A percentile compares a stretch with the other conserved stretches of the same genome.
phyloP scores from a whole-genome alignment of 2,797 vertebrate genomes.

The Cryptoprocta ferox region DNA sequence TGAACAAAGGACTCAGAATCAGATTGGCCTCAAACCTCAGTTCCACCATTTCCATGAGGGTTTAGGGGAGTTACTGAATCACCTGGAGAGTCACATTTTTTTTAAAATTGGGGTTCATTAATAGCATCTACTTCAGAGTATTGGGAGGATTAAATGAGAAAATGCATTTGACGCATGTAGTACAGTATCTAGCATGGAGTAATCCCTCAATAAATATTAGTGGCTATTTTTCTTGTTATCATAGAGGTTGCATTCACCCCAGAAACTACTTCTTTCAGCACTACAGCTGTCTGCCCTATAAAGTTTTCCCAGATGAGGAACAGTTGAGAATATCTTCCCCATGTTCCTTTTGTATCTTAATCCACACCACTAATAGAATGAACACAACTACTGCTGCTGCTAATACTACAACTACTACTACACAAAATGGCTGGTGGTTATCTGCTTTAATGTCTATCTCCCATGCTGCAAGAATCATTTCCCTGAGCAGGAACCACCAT shows the following conservation, averaged over 20 bases:
- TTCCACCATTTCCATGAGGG: background rate
- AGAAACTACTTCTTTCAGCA: background rate
- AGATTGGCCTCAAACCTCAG: background rate
- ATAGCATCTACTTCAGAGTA: background rate
- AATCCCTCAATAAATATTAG: background rate
- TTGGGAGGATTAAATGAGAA: constrained; percentile 16
- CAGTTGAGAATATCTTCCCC: background rate
- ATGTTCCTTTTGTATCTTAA: background rate
- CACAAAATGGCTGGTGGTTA: background rate
- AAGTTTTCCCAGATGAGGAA: background rate
- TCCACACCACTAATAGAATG: background rate
- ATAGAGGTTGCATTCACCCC: background rate
- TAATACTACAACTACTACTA: background rate
- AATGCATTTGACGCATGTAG: background rate
- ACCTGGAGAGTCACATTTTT: background rate
- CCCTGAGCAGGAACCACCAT: background rate
- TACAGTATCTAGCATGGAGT: background rate
- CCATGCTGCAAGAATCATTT: background rate
- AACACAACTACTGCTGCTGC: too few species aligned
- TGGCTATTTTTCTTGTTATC: background rate
- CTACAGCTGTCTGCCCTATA: background rate
- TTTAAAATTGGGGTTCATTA: background rate
- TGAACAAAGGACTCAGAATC: constrained; percentile 14
- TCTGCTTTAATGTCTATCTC: background rate
- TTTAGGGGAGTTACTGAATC: background rate